Base-by-base conservation (phyloP, 2,797 vertebrate species). In the Halcyon smyrnensis region DNA sequence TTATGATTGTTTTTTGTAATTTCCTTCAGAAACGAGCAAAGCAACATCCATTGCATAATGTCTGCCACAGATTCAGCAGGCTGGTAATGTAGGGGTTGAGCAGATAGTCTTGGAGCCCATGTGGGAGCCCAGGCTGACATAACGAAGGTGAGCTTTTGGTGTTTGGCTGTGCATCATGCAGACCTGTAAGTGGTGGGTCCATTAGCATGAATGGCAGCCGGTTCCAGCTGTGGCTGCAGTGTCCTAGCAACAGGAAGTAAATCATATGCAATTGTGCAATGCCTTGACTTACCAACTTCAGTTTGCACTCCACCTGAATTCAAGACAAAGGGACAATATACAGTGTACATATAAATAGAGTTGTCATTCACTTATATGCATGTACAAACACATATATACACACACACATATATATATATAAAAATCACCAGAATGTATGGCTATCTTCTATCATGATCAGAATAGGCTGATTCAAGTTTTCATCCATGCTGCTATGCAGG, bases 61-160 rank as follows among this genome's bases (percentile, higher is more conserved):
- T 9, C 21, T 78, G 27, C 46, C 15, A 12, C 34, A 1, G 3
- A 12, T 57, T 50, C 83, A 65, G 34, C 17, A 50, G 25, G 19
- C 41, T 0, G 2, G 30, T 20, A 62, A 14, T 0, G 1, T 1
- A 25, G 9, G 37, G 25, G 4, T 9, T 48, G 48, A 79, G 41
- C 19, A 34, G 39, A 19, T 0, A 2, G 14, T 32, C 60, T 15
- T 21, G 39, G 46, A 63, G 25, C 25, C 11, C 15, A 0, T 1
- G 7, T 21, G 50, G 45, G 43, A 69, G 23, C 19, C 10, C 20
- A 0, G 1, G 8, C 21, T 65, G 45, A 39, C 3, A 2, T 6
- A 8, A 4, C 0, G 8, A 84, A 21, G 20, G 16, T 68, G 53
- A 59, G 18, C 12, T 36, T 37, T 46, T 3, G 1, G 13, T 16